Base-by-base conservation (phyloP, 2,797 vertebrate species). In the Hippocampus kuda region DNA sequence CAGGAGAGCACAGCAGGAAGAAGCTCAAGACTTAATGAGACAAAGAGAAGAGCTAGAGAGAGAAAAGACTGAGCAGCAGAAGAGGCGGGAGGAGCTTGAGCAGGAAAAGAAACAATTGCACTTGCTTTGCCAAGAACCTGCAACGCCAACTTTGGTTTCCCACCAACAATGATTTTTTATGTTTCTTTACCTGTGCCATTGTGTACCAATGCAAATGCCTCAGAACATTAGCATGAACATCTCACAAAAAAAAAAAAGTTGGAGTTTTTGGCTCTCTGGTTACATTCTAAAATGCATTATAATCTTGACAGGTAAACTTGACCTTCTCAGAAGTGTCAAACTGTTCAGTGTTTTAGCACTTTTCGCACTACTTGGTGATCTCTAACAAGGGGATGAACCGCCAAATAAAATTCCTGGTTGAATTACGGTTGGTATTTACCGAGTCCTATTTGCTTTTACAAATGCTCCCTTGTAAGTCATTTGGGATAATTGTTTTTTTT, bases 1-100 rank as follows among this genome's bases (percentile, higher is more conserved):
- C 76, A 85, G 86, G 75, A 84, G 75, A 67, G 75, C 80, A 51
- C 90, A 90, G 76, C 80, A 88, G 76, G 84, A 88, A 38, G 90
- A 90, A 72, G 82, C 88, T 20, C 63, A 75, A 63, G 73, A 81
- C 64, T 78, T 91, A 61, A 78, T 66, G 22, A 79, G 69, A 68
- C 87, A 88, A 69, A 83, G 73, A 72, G 85, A 88, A 65, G 88
- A 87, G 44, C 65, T 89, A 57, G 75, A 84, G 75, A 81, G 41
- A 63, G 79, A 83, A 65, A 86, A 77, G 67, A 65, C 63, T 54
- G 82, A 85, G 64, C 72, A 90, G 9, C 74, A 82, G 72, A 80
- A 72, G 67, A 87, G 85, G 70, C 72, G 75, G 76, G 74, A 86
- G 57, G 78, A 81, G 68, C 69, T 91, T 62, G 75, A 78, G 15